Evolutionary conservation across 2,113 vertebrate species (phyloP).

Genomic region (Grammomys dolichurus): DNA sequence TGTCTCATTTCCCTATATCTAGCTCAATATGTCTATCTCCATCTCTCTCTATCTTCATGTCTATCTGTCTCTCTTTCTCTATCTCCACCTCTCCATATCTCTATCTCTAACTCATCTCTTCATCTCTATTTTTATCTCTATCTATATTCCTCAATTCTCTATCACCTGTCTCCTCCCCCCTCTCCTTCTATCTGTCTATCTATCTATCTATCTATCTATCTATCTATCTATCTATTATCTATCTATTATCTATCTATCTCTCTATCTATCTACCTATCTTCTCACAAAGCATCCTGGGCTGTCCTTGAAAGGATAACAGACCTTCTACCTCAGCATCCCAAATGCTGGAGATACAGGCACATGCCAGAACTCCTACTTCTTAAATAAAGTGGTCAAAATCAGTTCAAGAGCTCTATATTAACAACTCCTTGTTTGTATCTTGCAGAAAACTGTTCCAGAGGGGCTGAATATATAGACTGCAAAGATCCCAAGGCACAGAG

Average conservation of each 20-base stretch:
- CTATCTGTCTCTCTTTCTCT: neutral
- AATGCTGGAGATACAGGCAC: neutral
- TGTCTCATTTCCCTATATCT: neutral
- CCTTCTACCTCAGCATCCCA: neutral
- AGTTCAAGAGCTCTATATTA: neutral
- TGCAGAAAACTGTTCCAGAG: constrained; percentile 80
- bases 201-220: too few relatives aligned
- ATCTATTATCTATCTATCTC: too few relatives aligned
- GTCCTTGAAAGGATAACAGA: neutral
- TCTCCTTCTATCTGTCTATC: too few relatives aligned
- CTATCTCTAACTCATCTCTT: neutral
- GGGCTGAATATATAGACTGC: constrained; percentile 81
- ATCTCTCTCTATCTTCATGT: neutral
- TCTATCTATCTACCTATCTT: too few relatives aligned
- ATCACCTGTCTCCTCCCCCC: too few relatives aligned
- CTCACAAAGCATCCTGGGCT: neutral
- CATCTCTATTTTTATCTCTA: neutral
- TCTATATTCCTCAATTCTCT: neutral
- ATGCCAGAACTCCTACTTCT: neutral
- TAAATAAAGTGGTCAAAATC: neutral
- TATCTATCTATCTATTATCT: too few relatives aligned
- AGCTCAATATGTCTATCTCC: neutral
- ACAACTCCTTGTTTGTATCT: neutral
- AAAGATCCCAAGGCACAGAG: constrained; percentile 70
- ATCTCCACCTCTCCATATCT: neutral